Evolutionary conservation across 2,797 vertebrate genomes (phyloP).

Genomic region (Aplochiton taeniatus): DNA sequence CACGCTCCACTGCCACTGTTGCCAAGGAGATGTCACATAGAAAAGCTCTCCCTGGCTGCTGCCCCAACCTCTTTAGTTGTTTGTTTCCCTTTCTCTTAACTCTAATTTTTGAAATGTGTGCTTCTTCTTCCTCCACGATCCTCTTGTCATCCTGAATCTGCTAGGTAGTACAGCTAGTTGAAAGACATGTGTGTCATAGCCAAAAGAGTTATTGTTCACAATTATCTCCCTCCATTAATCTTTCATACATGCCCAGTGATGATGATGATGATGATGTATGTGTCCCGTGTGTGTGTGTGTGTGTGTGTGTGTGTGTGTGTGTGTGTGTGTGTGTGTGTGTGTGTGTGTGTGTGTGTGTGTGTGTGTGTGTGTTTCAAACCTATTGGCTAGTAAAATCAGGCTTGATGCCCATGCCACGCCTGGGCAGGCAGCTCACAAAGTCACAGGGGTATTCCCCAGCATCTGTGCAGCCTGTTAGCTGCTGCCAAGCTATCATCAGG

Average conservation of each 20-base stretch:
- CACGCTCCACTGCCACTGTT: conserved; percentile 30
- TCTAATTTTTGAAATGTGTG: conserved; percentile 32
- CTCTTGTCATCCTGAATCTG: conserved; percentile 10
- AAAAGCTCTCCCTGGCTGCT: conserved; percentile 34
- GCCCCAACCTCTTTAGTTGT: conserved; percentile 43
- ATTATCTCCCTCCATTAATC: conserved; percentile 53
- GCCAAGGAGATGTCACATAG: conserved; percentile 40
- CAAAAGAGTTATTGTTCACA: conserved; percentile 51
- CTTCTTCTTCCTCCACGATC: conserved; percentile 29
- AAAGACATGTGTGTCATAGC: conserved; percentile 55
- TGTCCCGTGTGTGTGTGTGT: too few species aligned
- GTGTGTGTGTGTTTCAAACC: background rate
- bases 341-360: too few species aligned
- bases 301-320: too few species aligned
- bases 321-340: too few species aligned
- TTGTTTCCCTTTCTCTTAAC: conserved; percentile 30
- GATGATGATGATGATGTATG: background rate
- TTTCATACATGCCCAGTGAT: conserved; percentile 2
- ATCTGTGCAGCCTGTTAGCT: background rate
- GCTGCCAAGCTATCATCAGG: background rate
- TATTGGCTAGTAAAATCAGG: background rate
- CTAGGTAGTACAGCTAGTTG: conserved; percentile 18
- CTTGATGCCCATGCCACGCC: background rate
- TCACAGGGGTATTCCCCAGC: background rate
- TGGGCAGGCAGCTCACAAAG: background rate